A percentile compares a stretch with the other conserved stretches of the same genome.
These are phyloP conservation scores for Apus apus DNA, from an alignment of 2,113 vertebrate genomes.

Conservation along the genomic window DNA sequence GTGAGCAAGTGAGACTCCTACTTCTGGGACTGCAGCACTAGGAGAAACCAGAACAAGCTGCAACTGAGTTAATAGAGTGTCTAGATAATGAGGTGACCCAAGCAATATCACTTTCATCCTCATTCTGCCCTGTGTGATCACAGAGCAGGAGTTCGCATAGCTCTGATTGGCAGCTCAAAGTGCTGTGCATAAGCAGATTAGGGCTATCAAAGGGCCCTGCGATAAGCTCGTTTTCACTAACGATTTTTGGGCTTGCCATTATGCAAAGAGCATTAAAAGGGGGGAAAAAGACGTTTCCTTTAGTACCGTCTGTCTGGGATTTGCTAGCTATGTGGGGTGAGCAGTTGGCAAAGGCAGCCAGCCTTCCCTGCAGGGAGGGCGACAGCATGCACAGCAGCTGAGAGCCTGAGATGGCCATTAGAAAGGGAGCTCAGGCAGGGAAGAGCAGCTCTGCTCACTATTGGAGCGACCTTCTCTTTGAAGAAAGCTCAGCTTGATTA, in stretches of 20 bases:
- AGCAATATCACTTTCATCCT: conserved; percentile 66
- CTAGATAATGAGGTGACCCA: conserved; percentile 66
- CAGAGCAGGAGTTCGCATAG: conserved; percentile 41
- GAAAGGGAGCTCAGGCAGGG: conserved; percentile 29
- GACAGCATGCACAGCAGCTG: not conserved
- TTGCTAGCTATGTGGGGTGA: conserved; percentile 38
- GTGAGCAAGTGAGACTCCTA: not conserved
- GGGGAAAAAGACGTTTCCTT: conserved; percentile 53
- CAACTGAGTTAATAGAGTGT: conserved; percentile 26
- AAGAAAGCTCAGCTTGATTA: conserved; percentile 54
- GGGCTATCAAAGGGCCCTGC: conserved; percentile 67
- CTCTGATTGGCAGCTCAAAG: conserved; percentile 70
- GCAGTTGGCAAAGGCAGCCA: conserved; percentile 47
- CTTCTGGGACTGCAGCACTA: not conserved
- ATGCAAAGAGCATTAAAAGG: conserved; percentile 71
- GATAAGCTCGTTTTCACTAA: conserved; percentile 73
- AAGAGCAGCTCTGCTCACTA: conserved; percentile 23
- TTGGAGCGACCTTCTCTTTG: conserved; percentile 56
- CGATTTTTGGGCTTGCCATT: conserved; percentile 65
- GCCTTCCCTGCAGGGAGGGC: conserved; percentile 37
- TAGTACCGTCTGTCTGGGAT: conserved; percentile 65
- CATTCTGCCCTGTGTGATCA: conserved; percentile 45
- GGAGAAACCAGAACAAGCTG: not conserved
- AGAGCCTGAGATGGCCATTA: conserved; percentile 35
- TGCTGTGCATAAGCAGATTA: conserved; percentile 71